These are phyloP conservation scores for Channa maculata DNA, from an alignment of 2,113 vertebrate species.

Conservation along the genomic window DNA sequence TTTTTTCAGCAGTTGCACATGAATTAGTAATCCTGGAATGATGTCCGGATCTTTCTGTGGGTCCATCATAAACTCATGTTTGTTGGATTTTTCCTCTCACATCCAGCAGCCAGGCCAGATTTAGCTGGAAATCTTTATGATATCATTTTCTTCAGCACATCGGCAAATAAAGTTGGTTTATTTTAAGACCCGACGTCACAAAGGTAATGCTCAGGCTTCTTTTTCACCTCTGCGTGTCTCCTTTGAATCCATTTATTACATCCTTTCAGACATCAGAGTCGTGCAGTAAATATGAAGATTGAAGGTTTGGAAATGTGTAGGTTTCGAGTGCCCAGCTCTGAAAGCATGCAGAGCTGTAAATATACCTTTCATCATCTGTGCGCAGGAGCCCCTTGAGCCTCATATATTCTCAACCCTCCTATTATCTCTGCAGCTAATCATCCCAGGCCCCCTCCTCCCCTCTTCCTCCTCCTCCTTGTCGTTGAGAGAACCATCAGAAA, in stretches of 20 bases:
- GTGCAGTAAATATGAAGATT: too few relatives aligned
- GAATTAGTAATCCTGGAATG: conserved; percentile 6
- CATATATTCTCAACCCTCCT: neutral
- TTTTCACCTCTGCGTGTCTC: neutral
- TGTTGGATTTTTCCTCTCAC: too few relatives aligned
- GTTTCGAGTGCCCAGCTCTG: too few relatives aligned
- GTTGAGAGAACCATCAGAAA: neutral
- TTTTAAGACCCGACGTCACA: neutral
- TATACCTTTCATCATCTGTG: neutral
- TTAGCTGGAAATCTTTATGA: too few relatives aligned
- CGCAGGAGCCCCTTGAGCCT: neutral
- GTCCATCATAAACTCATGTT: conserved; percentile 4
- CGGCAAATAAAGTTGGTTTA: too few relatives aligned
- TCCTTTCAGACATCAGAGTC: too few relatives aligned
- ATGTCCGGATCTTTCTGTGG: neutral
- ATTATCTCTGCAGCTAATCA: conserved; percentile 33
- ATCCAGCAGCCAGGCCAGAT: too few relatives aligned
- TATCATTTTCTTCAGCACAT: too few relatives aligned
- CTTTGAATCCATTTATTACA: neutral
- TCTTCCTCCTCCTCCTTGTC: neutral
- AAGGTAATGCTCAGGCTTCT: neutral
- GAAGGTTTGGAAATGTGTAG: too few relatives aligned
- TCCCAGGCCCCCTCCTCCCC: neutral
- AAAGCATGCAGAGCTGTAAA: neutral
- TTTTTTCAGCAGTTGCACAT: neutral